Evolutionary conservation across 1,140 invertebrate species (phyloP), one percentile per base, ranked within the genome.

Genomic region (Brachionus rubens): DNA sequence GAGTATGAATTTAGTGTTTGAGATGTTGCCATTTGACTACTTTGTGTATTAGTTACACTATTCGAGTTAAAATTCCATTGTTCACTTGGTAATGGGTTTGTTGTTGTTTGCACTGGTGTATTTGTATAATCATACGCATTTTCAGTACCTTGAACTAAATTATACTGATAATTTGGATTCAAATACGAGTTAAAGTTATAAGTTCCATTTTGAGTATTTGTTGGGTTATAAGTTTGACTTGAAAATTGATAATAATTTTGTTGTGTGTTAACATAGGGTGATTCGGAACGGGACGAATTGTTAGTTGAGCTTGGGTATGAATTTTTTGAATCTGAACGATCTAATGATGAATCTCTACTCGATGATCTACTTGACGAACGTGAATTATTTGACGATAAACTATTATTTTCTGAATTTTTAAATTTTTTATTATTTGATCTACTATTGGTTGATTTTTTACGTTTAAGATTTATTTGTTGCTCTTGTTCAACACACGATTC

Each of bases 171-270:
- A n/a, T 1, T 54, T 6, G 52, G 24, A 12, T 24, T n/a, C 28
- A 33, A 36, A 28, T 59, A 59, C 3, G 28, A 28, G 19, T 36
- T 59, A 28, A 59, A 59, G n/a, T n/a, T n/a, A n/a, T n/a, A n/a
- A n/a, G n/a, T n/a, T n/a, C n/a, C n/a, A 59, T 59, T 33, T 28
- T 16, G 7, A 6, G 28, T 9, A 28, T 19, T 40, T 59, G 54
- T 16, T 26, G 21, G 50, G 16, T 26, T 16, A n/a, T 59, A 59
- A 7, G 26, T 16, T 16, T 59, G 54, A 41, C 6, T 59, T 24
- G 56, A 19, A 43, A 65, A 65, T 65, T 65, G 59, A 41, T 65
- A 65, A 36, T 65, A 65, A 19, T 43, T 43, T 9, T 26, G 19
- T 1, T 65, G 59, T 0, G 2, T 65, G 59, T 3, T 43, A 21